Evolutionary conservation across 2,113 vertebrate species (phyloP).

Genomic region (Oryctolagus cuniculus): DNA sequence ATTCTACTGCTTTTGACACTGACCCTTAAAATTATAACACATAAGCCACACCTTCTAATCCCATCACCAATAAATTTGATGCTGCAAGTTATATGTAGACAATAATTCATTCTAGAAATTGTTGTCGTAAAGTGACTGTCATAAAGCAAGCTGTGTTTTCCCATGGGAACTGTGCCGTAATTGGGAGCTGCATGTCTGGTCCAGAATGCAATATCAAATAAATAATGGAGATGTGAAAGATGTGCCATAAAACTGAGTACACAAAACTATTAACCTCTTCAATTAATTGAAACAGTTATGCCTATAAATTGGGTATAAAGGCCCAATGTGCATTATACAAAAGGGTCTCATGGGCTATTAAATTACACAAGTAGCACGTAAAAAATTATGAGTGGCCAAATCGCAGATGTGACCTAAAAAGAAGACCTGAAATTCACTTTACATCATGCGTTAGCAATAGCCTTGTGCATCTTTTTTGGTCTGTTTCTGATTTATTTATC

Average conservation of each 20-base stretch:
- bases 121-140: not conserved
- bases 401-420: slow-evolving; percentile 56
- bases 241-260: slow-evolving; percentile 59
- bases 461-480: too few species aligned
- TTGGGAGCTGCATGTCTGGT: slow-evolving; percentile 42
- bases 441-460: slow-evolving; percentile 20
- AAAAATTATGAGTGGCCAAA: slow-evolving; percentile 52
- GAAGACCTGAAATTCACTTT: slow-evolving; percentile 42
- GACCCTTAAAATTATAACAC: not conserved
- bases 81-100: slow-evolving; percentile 7
- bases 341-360: not conserved
- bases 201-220: slow-evolving; percentile 37
- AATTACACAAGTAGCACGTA: slow-evolving; percentile 45
- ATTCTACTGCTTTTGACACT: not conserved
- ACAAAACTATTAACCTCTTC: slow-evolving; percentile 71
- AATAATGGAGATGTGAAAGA: slow-evolving; percentile 59
- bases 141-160: slow-evolving; percentile 53
- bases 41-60: not conserved
- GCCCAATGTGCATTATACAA: not conserved
- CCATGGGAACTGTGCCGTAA: slow-evolving; percentile 16
- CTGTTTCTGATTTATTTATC: too few species aligned
- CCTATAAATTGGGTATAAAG: slow-evolving; percentile 56
- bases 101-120: slow-evolving; percentile 67
- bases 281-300: slow-evolving; percentile 72
- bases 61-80: not conserved